Base-by-base conservation (phyloP, 2,113 vertebrate species). In the Ibidorhyncha struthersii region DNA sequence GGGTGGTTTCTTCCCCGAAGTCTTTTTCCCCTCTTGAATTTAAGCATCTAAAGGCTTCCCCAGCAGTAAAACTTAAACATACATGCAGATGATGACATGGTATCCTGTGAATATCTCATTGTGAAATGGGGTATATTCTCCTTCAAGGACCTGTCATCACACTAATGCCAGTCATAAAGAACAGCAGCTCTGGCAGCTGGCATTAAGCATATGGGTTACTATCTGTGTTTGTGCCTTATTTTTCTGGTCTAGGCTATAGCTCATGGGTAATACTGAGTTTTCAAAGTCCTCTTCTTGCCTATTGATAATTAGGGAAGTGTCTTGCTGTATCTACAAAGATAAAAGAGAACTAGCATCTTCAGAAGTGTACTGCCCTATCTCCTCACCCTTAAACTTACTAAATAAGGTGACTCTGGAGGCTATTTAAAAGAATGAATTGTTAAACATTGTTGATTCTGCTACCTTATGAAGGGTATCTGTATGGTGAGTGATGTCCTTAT, bases 131-230 rank as follows among this genome's bases (percentile, higher is more conserved):
- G 16, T 82, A 12, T 55, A 70, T 71, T 89, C 25, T 70, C 59
- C 67, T 86, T 90, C 89, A 95, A 93, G 69, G 55, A 91, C 58
- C 56, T 93, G 76, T 95, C 92, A 78, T 92, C 66, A 80, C 66
- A 62, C 53, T 82, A 66, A 58, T 22, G n/a, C 71, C 18, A 41
- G 45, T 85, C 41, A 47, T 59, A 77, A 90, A 95, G 53, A 82
- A 21, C 30, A 71, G 40, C 73, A 91, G 59, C 56, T 95, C 70
- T 90, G 50, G 73, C 65, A 82, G 55, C 67, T 90, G 69, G 69
- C 77, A 58, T 67, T 72, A 69, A 90, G 36, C 69, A 78, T 38
- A n/a, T 47, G 61, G 40, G 25, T 84, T 78, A 27, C 21, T 56
- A 15, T 69, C 52, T 89, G 25, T 1, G 1, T 93, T 86, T 83